Base-by-base conservation (phyloP, 2,888 invertebrate genomes). In the Meiosimyza platycephala region DNA sequence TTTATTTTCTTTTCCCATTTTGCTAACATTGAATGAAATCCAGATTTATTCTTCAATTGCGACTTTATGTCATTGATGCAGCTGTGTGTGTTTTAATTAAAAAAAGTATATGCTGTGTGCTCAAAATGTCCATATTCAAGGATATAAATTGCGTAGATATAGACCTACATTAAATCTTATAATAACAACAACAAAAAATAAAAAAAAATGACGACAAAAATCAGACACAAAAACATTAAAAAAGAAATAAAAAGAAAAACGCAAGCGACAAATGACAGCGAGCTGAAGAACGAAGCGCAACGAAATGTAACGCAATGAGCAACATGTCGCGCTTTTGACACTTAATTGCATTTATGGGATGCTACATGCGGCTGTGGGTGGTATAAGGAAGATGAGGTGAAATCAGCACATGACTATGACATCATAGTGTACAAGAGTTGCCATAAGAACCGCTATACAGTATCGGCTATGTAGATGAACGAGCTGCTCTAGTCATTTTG, bases 111-210 rank as follows among this genome's bases (percentile, higher is more conserved):
- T 40, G 12, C 18, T 6, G 28, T 6, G 28, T 28, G 28, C 50
- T n/a, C n/a, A 55, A 13, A 9, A 57, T 47, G 16, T 18, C 75
- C 77, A 74, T 79, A 78, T 77, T 79, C 86, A 85, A 85, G 85
- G 86, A 84, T 83, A 81, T 80, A 77, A 80, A 82, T 80, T 85
- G 84, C 86, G 86, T 84, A 84, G 84, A 82, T 82, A 78, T 81
- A 82, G 83, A 85, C 84, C 85, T 85, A 86, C 85, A 85, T 85
- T 81, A 78, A 76, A 78, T 81, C 85, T 83, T 84, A 84, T 85
- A 81, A 78, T 80, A 77, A 75, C 72, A 80, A 50, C 64, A 72
- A 22, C 62, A 40, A 63, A 33, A 52, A 71, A 66, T n/a, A n/a
- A n/a, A n/a, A n/a, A n/a, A n/a, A n/a, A n/a, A 47, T 69, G 65